Base-by-base conservation (phyloP, 2,797 vertebrate genomes). In the Sciurus carolinensis region DNA sequence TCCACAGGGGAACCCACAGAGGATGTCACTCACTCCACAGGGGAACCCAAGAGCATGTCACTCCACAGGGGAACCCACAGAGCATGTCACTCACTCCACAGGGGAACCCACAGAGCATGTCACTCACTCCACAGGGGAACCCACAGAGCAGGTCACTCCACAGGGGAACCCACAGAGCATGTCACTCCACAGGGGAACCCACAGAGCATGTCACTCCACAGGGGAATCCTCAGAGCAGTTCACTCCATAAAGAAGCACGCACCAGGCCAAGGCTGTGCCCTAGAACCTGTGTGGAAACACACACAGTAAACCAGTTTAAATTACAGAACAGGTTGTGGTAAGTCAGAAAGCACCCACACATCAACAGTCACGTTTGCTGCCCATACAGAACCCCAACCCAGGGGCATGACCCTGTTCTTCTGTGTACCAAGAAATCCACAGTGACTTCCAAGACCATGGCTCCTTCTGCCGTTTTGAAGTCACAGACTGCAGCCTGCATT, bases 251-350 rank as follows among this genome's bases (percentile, higher is more conserved):
- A 52, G 47, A 88, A 66, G 79, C 0, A 17, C 4, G 0, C 85
- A 75, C 8, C 28, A 52, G 83, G 71, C 13, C 36, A 42, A 54
- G 30, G 44, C n/a, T 8, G 8, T 47, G 30, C 17, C 50, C 22
- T 9, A 9, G 24, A 77, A 28, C 42, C 81, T 47, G 66, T 14
- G 3, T 67, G 59, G 36, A 1, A 39, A 71, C 89, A 85, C 9
- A 7, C 36, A 17, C 44, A 44, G 44, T 33, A 44, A 69, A 62
- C 5, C 11, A 15, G 0, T 69, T 44, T 22, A 67, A 39, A 36
- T 5, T 2, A 47, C 2, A 44, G 4, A 39, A 36, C 42, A 33
- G 1, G 12, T 5, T 8, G 7, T 13, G 6, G 3, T 42, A 76
- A 54, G 20, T 4, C 77, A 50, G 71, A 11, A 85, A 50, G 44